Conservation (phyloP, 2,888 invertebrate genomes). For the Zygogramma bicolorata region DNA sequence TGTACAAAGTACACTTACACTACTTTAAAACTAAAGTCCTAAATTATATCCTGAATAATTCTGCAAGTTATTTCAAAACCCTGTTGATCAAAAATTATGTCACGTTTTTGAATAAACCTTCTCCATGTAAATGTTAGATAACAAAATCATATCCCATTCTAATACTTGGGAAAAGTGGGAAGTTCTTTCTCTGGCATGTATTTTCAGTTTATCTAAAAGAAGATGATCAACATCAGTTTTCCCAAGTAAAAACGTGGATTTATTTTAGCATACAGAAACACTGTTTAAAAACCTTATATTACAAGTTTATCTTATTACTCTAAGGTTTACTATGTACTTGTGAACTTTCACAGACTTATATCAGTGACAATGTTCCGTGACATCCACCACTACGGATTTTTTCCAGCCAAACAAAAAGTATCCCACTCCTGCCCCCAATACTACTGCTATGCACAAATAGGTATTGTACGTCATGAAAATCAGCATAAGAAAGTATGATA, state of each 20-base stretch:
- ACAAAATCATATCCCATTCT: neutral
- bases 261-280: neutral
- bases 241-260: neutral
- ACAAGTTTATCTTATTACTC: constrained; percentile 38
- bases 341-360: constrained; percentile 30
- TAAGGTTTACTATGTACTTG: constrained; percentile 37
- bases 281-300: constrained; percentile 16
- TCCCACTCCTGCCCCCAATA: constrained; percentile 89
- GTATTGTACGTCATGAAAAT: constrained; percentile 98
- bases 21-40: too few species aligned
- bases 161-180: neutral
- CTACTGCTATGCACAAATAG: constrained; percentile 91
- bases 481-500: constrained; percentile 95
- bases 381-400: constrained; percentile 92
- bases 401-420: constrained; percentile 98
- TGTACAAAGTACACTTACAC: neutral
- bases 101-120: neutral
- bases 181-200: neutral
- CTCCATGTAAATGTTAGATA: neutral
- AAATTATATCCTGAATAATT: too few species aligned
- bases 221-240: neutral
- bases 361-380: constrained; percentile 95
- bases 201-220: neutral
- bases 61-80: too few species aligned
- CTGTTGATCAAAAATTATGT: neutral